These are phyloP conservation scores for Drosophila saltans DNA, from an alignment of 1,140 invertebrate species.

Conservation along the genomic window DNA sequence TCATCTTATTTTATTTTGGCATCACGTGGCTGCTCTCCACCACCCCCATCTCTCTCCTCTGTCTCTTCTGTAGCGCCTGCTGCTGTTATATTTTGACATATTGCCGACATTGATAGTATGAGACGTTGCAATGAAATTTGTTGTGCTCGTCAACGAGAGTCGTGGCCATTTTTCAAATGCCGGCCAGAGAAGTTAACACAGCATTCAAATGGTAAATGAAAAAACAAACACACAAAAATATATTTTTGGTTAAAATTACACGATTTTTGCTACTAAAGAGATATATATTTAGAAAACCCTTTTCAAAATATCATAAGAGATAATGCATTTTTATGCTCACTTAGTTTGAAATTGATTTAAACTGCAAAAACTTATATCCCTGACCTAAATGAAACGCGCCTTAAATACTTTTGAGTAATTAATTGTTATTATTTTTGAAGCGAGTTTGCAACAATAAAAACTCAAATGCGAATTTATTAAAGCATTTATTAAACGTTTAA, in stretches of 20 bases:
- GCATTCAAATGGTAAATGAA: constrained; percentile 38
- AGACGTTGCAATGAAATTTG: constrained; percentile 77
- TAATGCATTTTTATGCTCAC: background rate
- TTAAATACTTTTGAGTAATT: too few species aligned
- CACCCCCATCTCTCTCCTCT: background rate
- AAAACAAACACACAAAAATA: background rate
- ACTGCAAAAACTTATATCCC: too few species aligned
- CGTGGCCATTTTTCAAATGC: constrained; percentile 59
- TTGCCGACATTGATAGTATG: constrained; percentile 77
- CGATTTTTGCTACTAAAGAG: background rate
- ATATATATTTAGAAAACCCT: too few species aligned
- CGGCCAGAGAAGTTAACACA: constrained; percentile 38
- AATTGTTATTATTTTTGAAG: too few species aligned
- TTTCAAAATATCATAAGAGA: background rate
- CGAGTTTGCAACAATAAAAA: too few species aligned
- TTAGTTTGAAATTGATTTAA: background rate
- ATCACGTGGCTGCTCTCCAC: constrained; percentile 55
- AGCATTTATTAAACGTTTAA: too few species aligned
- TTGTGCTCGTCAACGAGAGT: constrained; percentile 73
- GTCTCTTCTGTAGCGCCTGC: constrained; percentile 12
- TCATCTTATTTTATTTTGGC: constrained; percentile 52
- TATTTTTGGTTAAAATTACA: background rate
- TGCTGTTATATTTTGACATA: constrained; percentile 74
- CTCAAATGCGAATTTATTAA: too few species aligned
- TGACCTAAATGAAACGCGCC: too few species aligned